Conservation (phyloP, 1,140 invertebrate genomes). For the Nasonia longicornis region DNA sequence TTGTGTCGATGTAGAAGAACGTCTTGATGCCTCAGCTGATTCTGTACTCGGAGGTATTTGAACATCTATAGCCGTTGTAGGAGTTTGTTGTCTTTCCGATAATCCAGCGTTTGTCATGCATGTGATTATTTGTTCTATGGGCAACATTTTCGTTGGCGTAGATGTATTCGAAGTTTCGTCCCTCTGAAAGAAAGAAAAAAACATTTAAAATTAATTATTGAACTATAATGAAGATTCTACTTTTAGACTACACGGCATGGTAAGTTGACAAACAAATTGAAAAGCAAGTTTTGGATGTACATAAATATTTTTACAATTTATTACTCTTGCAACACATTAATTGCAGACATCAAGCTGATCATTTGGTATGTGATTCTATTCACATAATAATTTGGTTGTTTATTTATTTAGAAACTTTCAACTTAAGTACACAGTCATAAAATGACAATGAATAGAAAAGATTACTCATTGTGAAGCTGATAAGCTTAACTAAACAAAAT, state of each 20-base stretch:
- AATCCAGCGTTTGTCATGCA: conserved; percentile 58
- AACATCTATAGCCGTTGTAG: conserved; percentile 21
- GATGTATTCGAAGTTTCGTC: conserved; percentile 67
- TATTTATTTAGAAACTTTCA: not conserved
- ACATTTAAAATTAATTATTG: not conserved
- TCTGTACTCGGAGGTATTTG: conserved; percentile 45
- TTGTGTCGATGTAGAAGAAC: conserved; percentile 66
- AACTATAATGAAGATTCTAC: not conserved
- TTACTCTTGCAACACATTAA: conserved; percentile 19
- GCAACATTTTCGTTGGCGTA: conserved; percentile 65
- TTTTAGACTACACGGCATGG: conserved; percentile 2
- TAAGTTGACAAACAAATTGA: conserved; percentile 27
- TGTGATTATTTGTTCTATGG: conserved; percentile 67
- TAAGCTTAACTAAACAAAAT: conserved; percentile 20
- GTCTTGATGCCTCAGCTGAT: conserved; percentile 62
- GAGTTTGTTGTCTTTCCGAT: conserved; percentile 49
- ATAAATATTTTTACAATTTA: conserved; percentile 9
- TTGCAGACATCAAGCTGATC: conserved; percentile 18
- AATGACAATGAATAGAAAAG: not conserved
- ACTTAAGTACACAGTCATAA: not conserved
- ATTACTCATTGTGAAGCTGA: not conserved
- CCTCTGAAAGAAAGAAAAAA: conserved; percentile 61
- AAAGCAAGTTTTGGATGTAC: conserved; percentile 4
- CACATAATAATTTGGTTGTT: not conserved
- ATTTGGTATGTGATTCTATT: not conserved